Conservation (phyloP, 1,140 invertebrate genomes). For the Drosophila orosa region DNA sequence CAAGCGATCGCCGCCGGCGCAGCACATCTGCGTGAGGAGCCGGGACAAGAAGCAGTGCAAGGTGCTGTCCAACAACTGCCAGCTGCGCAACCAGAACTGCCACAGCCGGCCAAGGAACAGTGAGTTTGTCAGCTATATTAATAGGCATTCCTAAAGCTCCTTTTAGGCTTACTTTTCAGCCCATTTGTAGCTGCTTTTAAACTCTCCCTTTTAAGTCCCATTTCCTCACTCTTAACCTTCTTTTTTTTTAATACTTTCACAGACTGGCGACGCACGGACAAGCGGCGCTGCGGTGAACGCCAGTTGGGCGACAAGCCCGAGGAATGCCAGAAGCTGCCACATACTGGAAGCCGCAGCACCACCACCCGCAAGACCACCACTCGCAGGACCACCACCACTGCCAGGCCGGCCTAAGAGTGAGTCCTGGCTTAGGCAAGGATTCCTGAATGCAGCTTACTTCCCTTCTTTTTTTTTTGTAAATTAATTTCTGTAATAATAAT, state of each 20-base stretch:
- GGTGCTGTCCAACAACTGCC: constrained; percentile 58
- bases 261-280: constrained; percentile 65
- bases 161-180: not conserved
- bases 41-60: constrained; percentile 48
- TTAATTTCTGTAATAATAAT: not conserved
- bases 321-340: constrained; percentile 14
- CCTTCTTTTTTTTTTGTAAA: constrained; percentile 1
- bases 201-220: not conserved
- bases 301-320: constrained; percentile 61
- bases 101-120: constrained; percentile 52
- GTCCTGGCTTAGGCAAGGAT: not conserved
- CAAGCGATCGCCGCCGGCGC: constrained; percentile 7
- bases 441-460: not conserved
- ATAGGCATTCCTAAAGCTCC: not conserved
- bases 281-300: constrained; percentile 40
- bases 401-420: not conserved
- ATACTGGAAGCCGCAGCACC: not conserved
- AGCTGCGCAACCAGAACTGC: constrained; percentile 65
- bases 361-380: constrained; percentile 4
- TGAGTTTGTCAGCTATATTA: constrained; percentile 43
- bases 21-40: constrained; percentile 57
- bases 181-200: not conserved
- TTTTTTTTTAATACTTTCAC: not conserved
- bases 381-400: not conserved
- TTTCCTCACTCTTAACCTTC: not conserved